Percentiles rank a stretch among this genome's conserved stretches.
Conservation (phyloP, 2,797 vertebrate species). For the Heliangelus exortis region DNA sequence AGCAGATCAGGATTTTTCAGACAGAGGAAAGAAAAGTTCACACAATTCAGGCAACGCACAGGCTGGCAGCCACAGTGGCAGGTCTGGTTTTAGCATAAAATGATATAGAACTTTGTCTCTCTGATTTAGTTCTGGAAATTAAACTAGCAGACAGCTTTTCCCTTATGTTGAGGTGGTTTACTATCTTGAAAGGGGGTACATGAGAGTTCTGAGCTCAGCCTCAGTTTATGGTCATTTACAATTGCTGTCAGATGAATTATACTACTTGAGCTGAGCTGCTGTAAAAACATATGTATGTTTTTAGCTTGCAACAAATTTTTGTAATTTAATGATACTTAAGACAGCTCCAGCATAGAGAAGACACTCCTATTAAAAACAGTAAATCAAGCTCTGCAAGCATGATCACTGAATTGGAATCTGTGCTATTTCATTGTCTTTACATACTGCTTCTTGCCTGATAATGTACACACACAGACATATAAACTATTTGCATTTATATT, state of each 20-base stretch:
- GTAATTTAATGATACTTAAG: constrained; percentile 47
- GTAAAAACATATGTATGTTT: constrained; percentile 24
- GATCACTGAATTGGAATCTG: constrained; percentile 62
- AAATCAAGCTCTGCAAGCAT: constrained; percentile 74
- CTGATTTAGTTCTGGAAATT: not conserved
- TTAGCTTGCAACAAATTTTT: constrained; percentile 49
- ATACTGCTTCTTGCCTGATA: constrained; percentile 53
- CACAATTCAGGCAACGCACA: not conserved
- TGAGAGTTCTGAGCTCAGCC: not conserved
- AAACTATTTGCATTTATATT: constrained; percentile 62
- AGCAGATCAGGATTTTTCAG: not conserved
- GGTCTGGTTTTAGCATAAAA: not conserved
- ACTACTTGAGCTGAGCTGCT: not conserved
- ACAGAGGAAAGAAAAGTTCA: not conserved
- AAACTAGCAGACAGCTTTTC: not conserved
- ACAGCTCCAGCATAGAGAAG: constrained; percentile 30
- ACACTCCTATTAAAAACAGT: constrained; percentile 78
- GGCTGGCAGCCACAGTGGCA: not conserved
- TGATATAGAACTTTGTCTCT: not conserved
- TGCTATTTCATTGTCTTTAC: constrained; percentile 65
- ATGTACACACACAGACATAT: not conserved
- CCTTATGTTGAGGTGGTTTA: not conserved
- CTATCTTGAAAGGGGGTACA: not conserved
- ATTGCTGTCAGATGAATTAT: constrained; percentile 13
- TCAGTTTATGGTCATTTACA: not conserved